These are phyloP conservation scores for Seira musarum DNA, from an alignment of 2,888 invertebrate genomes.

Conservation along the genomic window DNA sequence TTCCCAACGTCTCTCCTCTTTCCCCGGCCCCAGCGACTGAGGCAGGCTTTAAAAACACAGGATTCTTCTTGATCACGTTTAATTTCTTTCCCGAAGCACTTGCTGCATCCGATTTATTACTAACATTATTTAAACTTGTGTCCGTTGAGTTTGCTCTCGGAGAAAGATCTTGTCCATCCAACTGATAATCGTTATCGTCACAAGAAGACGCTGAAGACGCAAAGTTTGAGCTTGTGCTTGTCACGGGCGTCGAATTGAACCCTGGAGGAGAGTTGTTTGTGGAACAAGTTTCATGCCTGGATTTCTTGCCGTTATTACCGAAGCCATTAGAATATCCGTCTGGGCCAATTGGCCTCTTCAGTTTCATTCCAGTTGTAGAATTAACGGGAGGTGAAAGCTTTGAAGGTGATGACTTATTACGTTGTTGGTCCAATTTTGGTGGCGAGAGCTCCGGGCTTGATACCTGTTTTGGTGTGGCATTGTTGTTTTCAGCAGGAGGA, in stretches of 20 bases:
- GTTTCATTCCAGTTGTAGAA: constrained; percentile 36
- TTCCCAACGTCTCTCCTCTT: constrained; percentile 32
- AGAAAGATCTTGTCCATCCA: background rate
- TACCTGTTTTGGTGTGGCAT: constrained; percentile 49
- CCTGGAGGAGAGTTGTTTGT: constrained; percentile 29
- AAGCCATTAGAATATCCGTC: constrained; percentile 20
- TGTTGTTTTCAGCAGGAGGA: constrained; percentile 27
- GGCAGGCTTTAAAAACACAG: constrained; percentile 31
- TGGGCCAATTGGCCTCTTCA: constrained; percentile 34
- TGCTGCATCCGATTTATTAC: constrained; percentile 1
- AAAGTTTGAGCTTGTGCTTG: constrained; percentile 42
- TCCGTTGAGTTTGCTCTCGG: background rate
- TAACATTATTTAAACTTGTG: too few species aligned
- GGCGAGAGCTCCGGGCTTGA: constrained; percentile 40
- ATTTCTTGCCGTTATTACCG: constrained; percentile 32
- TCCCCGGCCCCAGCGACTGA: constrained; percentile 20
- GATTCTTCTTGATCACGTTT: constrained; percentile 26
- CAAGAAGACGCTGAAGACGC: constrained; percentile 26
- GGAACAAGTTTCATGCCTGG: background rate
- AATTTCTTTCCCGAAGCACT: constrained; percentile 15
- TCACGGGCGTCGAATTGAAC: constrained; percentile 29
- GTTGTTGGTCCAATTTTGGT: constrained; percentile 38
- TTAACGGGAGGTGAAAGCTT: constrained; percentile 33
- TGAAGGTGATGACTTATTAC: constrained; percentile 23
- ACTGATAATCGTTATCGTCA: background rate